phyloP scores from a whole-genome alignment of 2,888 invertebrate species.

The Nezara viridula region DNA sequence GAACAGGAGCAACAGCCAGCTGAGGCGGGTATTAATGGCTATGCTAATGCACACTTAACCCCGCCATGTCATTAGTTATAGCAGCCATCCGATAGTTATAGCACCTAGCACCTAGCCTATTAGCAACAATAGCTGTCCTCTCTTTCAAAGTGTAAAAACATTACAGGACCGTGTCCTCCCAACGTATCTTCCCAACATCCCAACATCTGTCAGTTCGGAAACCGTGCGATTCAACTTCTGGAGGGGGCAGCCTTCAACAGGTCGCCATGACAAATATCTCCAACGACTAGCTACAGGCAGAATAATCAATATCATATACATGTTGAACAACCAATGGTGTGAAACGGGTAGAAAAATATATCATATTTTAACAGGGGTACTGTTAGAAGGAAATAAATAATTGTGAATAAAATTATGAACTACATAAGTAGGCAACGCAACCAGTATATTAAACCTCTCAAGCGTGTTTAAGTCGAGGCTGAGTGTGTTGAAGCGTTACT shows the following conservation, averaged over 20 bases:
- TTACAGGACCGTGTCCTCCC: constrained; percentile 13
- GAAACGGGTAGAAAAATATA: too few species aligned
- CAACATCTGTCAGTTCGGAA: neutral
- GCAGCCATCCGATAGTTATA: neutral
- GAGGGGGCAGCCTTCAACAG: neutral
- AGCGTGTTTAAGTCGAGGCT: too few species aligned
- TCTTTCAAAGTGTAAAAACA: neutral
- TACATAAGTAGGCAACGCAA: too few species aligned
- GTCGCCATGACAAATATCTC: neutral
- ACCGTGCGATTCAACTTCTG: neutral
- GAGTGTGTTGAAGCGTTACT: too few species aligned
- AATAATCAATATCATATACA: too few species aligned
- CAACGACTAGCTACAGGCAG: neutral
- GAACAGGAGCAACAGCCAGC: neutral
- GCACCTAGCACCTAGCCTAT: neutral
- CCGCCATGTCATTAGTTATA: constrained; percentile 31
- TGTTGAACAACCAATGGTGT: too few species aligned
- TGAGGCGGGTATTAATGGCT: constrained; percentile 31
- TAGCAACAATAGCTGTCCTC: constrained; percentile 2
- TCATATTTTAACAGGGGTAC: too few species aligned
- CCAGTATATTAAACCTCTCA: too few species aligned
- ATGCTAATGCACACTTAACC: constrained; percentile 45
- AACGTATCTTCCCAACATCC: neutral
- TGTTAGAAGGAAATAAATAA: too few species aligned
- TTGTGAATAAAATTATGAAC: too few species aligned